Evolutionary conservation across 1,140 invertebrate species (phyloP).

Genomic region (Riptortus pedestris): DNA sequence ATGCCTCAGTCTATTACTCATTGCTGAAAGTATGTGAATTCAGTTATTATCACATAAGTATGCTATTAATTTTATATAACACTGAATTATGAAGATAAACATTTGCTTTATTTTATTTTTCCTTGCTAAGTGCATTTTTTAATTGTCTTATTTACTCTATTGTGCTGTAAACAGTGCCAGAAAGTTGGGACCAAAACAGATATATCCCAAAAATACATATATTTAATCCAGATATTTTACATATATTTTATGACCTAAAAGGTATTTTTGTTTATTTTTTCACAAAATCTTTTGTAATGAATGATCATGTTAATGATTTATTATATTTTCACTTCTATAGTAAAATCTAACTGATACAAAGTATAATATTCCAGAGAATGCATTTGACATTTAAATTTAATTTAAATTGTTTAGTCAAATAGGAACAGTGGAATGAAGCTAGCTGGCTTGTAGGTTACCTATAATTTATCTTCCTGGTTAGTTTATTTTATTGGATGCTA

Average conservation of each 20-base stretch:
- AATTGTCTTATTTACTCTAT: background rate
- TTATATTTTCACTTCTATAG: background rate
- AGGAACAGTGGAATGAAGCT: background rate
- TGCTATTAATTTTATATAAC: background rate
- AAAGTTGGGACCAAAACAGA: constrained; percentile 1
- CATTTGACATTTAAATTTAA: background rate
- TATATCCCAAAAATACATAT: constrained; percentile 10
- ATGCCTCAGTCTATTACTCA: too few relatives aligned
- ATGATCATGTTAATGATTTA: background rate
- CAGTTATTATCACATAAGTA: too few relatives aligned
- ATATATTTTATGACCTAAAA: constrained; percentile 3
- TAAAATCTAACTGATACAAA: background rate
- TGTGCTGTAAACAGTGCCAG: constrained; percentile 7
- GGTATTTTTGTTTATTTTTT: constrained; percentile 2
- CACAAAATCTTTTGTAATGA: background rate
- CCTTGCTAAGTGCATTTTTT: background rate
- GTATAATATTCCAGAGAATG: background rate
- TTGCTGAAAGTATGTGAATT: too few relatives aligned
- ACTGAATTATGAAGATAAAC: background rate
- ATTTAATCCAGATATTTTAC: background rate
- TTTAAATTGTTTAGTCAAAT: background rate
- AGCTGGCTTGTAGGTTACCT: background rate
- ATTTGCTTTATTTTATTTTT: background rate
- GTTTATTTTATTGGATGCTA: too few relatives aligned
- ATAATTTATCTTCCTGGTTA: background rate